Base-by-base conservation (phyloP, 2,888 invertebrate genomes). In the Chironomus tentans region DNA sequence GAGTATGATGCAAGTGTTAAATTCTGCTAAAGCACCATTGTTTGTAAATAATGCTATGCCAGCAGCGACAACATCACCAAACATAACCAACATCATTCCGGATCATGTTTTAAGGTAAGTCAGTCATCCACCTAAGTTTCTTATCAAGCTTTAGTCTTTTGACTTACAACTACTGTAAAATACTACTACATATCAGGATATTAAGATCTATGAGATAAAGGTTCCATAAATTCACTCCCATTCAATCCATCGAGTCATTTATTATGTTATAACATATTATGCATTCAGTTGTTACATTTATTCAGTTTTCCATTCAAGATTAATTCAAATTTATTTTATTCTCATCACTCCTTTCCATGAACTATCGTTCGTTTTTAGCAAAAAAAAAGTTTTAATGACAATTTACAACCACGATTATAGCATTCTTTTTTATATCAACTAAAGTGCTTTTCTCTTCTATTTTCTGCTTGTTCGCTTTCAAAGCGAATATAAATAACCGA, bases 21-120 rank as follows among this genome's bases (percentile, higher is more conserved):
- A 84, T 28, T 85, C 87, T 2, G 87, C 89, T 1, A 86, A 86
- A 78, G 89, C 90, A 0, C 90, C 90, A 1, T 88, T 90, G 73
- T 86, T 91, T 77, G 87, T 88, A 79, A 88, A 88, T 69, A 90
- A 90, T 80, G 88, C 90, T 7, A 88, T 88, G 1, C 89, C 89
- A 13, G 24, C 76, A 56, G 15, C 69, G 2, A 85, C 87, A 77
- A 84, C 87, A 0, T 81, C 89, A 28, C 90, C 90, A 81, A 88
- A 89, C 77, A 81, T 92, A 78, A 90, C 90, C 79, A 88, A 94
- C 80, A 94, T 95, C 83, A 94, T 96, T 79, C 94, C 94, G 70
- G 95, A 96, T 83, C 93, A 94, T 81, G 88, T 93, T 77, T 87
- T 93, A 78, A 82, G 84, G 84, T 83, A 77, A 70, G 78, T 61